Conservation (phyloP, 2,113 vertebrate species). For the Anarrhichthys ocellatus region DNA sequence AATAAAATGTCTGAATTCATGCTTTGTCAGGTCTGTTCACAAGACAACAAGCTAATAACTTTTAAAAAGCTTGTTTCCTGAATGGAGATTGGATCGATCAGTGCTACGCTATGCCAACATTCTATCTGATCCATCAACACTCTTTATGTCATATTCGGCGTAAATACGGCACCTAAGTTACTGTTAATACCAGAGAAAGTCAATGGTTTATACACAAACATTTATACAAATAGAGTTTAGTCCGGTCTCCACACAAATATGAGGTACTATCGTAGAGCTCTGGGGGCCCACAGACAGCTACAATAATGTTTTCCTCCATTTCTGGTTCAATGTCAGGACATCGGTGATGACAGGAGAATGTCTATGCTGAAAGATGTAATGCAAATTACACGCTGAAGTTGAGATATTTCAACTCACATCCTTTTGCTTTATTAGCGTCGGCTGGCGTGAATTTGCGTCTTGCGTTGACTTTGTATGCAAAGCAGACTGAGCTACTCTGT, state of each 20-base stretch:
- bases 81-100: neutral
- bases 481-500: no score
- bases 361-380: no score
- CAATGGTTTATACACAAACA: neutral
- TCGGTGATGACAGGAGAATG: no score
- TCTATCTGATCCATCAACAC: neutral
- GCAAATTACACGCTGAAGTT: no score
- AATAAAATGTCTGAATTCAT: neutral
- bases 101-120: neutral
- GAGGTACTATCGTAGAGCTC: neutral
- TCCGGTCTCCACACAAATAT: neutral
- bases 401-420: no score
- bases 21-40: neutral
- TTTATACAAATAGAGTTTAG: neutral
- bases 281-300: neutral
- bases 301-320: no score
- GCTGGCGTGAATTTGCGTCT: no score
- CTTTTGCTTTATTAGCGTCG: no score
- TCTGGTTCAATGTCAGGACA: no score
- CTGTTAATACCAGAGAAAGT: neutral
- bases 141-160: neutral
- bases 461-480: no score
- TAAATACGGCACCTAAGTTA: neutral
- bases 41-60: neutral
- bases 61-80: neutral